A percentile compares a stretch with the other conserved stretches of the same genome.
Evolutionary conservation across 2,797 vertebrate species (phyloP).

Genomic region (Coregonus sp.): DNA sequence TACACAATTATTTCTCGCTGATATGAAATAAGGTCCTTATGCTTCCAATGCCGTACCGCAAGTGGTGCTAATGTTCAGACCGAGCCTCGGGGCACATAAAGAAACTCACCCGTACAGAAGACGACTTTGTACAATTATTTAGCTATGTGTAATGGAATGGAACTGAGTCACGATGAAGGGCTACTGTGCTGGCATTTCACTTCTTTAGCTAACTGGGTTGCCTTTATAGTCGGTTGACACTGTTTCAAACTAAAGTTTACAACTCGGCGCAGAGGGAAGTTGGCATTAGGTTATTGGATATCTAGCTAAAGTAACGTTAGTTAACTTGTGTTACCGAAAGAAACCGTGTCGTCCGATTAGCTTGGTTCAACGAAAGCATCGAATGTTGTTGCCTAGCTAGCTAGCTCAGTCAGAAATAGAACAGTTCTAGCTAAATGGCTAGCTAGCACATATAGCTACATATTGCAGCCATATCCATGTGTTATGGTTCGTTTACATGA

Average conservation of each 20-base stretch:
- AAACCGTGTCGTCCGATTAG: neutral
- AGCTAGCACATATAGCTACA: neutral
- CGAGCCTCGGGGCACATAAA: no score
- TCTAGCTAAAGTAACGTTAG: neutral
- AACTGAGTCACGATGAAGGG: no score
- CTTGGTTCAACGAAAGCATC: neutral
- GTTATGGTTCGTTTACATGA: neutral
- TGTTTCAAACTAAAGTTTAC: neutral
- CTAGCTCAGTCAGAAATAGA: neutral
- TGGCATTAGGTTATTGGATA: neutral
- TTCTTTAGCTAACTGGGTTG: neutral
- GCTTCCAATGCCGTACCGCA: no score
- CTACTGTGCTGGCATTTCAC: neutral
- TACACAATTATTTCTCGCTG: no score
- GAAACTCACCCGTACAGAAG: no score
- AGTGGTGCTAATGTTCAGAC: no score
- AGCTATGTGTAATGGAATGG: no score
- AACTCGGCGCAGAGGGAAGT: neutral
- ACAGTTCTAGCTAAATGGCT: no score
- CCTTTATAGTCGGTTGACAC: neutral
- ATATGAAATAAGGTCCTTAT: no score
- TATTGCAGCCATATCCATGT: neutral
- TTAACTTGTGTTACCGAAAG: neutral
- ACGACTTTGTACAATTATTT: no score
- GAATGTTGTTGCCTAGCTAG: neutral